phyloP scores from a whole-genome alignment of 2,888 invertebrate genomes.

The Cheilosia urbana region DNA sequence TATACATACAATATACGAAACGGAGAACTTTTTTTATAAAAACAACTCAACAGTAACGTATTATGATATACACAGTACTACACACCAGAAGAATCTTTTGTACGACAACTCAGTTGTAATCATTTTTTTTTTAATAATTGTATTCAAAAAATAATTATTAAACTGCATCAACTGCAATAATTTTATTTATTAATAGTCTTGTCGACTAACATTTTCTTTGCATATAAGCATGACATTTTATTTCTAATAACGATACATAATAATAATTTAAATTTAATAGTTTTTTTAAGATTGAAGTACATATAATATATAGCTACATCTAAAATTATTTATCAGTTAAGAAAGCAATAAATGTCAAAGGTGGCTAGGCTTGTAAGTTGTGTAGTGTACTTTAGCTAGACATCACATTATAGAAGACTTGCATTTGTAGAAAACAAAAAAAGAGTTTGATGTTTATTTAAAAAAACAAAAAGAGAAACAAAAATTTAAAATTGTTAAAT shows the following conservation, averaged over 20 bases:
- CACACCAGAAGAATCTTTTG: conserved; percentile 12
- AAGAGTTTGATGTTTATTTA: conserved; percentile 8
- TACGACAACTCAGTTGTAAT: neutral
- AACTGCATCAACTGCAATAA: conserved; percentile 10
- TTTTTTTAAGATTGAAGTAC: conserved; percentile 24
- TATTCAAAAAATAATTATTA: neutral
- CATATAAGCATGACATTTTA: conserved; percentile 15
- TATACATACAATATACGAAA: neutral
- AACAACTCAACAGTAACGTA: conserved; percentile 16
- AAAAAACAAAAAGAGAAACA: conserved; percentile 12
- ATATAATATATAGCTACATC: too few species aligned
- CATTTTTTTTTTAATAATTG: conserved; percentile 4
- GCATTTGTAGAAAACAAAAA: conserved; percentile 1
- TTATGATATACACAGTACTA: conserved; percentile 29
- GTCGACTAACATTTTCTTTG: conserved; percentile 16
- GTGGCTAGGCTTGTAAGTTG: conserved; percentile 20
- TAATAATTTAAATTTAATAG: conserved; percentile 15
- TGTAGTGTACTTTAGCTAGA: conserved; percentile 12
- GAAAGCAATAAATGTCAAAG: conserved; percentile 1
- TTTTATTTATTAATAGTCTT: neutral
- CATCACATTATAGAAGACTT: conserved; percentile 13
- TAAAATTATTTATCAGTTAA: neutral
- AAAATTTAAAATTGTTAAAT: conserved; percentile 27
- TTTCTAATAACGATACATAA: conserved; percentile 7
- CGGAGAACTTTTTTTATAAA: conserved; percentile 19